phyloP scores from a whole-genome alignment of 2,888 invertebrate species.

The Polydrusus cervinus region DNA sequence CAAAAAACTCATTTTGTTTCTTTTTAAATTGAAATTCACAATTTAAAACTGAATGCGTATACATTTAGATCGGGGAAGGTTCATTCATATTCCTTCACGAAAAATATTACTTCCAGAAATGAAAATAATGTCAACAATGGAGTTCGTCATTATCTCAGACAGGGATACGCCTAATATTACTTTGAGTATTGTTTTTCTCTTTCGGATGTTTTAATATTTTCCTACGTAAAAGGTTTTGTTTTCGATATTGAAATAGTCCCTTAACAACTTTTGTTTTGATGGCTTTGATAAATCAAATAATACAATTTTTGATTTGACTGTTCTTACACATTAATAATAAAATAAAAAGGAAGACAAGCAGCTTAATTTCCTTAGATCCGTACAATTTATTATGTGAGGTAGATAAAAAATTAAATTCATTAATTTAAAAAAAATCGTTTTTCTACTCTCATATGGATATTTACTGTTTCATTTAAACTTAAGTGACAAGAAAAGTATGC shows the following conservation, averaged over 20 bases:
- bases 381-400: too few species aligned
- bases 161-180: slow-evolving; percentile 24
- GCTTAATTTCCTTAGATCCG: too few species aligned
- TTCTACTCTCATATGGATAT: too few species aligned
- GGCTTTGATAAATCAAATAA: not conserved
- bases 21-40: slow-evolving; percentile 1
- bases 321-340: too few species aligned
- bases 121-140: slow-evolving; percentile 45
- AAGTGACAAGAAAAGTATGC: too few species aligned
- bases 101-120: slow-evolving; percentile 40
- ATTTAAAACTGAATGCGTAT: slow-evolving; percentile 10
- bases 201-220: slow-evolving; percentile 25
- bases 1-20: slow-evolving; percentile 14
- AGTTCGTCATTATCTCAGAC: slow-evolving; percentile 28
- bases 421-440: too few species aligned
- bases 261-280: slow-evolving; percentile 14
- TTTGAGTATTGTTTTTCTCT: slow-evolving; percentile 23
- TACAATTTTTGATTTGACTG: not conserved
- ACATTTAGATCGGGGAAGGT: not conserved
- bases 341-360: too few species aligned
- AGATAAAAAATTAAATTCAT: too few species aligned
- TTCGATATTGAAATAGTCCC: slow-evolving; percentile 2
- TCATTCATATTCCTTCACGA: slow-evolving; percentile 18
- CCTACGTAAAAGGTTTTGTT: slow-evolving; percentile 3
- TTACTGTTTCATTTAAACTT: too few species aligned